phyloP scores from a whole-genome alignment of 2,888 invertebrate genomes.

The Charanyca ferruginea region DNA sequence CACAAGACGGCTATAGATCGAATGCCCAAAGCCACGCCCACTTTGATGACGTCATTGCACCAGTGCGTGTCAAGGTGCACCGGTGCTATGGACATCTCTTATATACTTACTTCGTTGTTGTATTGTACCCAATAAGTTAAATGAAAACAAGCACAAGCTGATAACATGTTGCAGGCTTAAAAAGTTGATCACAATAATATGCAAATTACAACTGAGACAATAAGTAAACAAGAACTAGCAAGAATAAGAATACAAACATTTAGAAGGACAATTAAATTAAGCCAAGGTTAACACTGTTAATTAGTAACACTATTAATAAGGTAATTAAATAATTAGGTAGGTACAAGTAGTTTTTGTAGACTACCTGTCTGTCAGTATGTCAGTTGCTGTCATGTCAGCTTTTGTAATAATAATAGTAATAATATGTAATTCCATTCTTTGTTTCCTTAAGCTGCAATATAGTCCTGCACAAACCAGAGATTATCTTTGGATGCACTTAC shows the following conservation, averaged over 20 bases:
- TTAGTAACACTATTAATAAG: neutral
- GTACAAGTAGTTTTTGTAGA: neutral
- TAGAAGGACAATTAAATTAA: neutral
- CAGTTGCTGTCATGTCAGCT: no score
- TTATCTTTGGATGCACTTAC: no score
- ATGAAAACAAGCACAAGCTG: neutral
- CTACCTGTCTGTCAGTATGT: neutral
- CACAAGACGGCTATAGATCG: no score
- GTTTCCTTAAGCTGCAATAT: no score
- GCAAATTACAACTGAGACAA: neutral
- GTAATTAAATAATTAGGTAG: neutral
- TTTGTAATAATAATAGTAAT: no score
- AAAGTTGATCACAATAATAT: neutral
- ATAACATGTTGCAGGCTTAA: neutral
- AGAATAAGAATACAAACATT: neutral
- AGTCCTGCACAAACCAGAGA: no score
- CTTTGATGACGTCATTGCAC: no score
- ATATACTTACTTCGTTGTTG: no score
- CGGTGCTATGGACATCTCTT: no score
- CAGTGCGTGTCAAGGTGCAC: no score
- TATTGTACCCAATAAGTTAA: neutral
- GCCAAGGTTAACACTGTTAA: neutral
- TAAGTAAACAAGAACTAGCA: neutral
- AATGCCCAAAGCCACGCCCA: no score
- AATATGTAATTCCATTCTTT: no score